Evolutionary conservation across 2,113 vertebrate genomes (phyloP).

Genomic region (Zapus hudsonius): DNA sequence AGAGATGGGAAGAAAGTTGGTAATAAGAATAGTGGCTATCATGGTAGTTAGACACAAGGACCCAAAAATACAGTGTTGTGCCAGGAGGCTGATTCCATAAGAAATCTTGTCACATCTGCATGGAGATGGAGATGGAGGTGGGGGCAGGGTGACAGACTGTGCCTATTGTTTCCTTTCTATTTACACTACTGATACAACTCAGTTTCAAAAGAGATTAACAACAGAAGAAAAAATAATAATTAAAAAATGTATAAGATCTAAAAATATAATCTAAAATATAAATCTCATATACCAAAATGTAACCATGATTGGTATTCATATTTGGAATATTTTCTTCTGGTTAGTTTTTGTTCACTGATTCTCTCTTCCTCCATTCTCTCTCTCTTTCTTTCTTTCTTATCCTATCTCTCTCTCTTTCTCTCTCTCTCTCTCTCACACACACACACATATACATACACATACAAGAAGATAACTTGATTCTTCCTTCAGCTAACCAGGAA

Average conservation of each 20-base stretch:
- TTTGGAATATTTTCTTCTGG: not conserved
- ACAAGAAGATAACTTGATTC: not conserved
- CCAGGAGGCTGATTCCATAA: not conserved
- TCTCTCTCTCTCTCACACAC: too few species aligned
- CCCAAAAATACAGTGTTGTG: not conserved
- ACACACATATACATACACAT: too few species aligned
- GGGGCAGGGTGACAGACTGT: too few species aligned
- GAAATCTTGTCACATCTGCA: not conserved
- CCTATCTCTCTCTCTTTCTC: not conserved
- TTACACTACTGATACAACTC: not conserved
- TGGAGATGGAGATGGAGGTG: too few species aligned
- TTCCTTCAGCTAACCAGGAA: not conserved
- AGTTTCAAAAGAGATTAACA: constrained; percentile 18
- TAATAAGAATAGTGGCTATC: not conserved
- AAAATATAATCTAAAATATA: not conserved
- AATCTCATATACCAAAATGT: not conserved
- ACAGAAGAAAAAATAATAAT: not conserved
- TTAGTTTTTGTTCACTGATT: not conserved
- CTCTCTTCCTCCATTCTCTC: too few species aligned
- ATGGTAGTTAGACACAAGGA: not conserved
- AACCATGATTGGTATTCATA: not conserved
- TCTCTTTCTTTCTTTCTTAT: not conserved
- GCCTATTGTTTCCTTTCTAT: not conserved
- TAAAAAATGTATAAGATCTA: too few species aligned
- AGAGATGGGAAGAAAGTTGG: not conserved